phyloP scores from a whole-genome alignment of 2,797 vertebrate species.

The Hypotaenidia philippensis region DNA sequence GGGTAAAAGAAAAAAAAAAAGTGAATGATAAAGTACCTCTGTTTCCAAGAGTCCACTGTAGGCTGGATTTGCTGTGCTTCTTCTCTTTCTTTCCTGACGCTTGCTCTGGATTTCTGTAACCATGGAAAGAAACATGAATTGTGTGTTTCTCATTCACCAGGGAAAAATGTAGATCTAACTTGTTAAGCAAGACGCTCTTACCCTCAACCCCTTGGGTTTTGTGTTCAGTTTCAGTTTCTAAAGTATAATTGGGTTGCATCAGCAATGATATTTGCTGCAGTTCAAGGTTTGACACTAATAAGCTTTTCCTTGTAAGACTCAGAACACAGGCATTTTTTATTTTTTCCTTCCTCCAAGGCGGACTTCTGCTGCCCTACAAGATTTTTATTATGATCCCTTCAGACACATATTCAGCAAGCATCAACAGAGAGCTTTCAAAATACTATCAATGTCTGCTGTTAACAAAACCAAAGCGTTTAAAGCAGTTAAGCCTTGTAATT shows the following conservation, averaged over 20 bases:
- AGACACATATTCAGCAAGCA: background rate
- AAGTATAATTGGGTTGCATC: slow-evolving; percentile 36
- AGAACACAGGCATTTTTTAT: background rate
- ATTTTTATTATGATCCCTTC: slow-evolving; percentile 7
- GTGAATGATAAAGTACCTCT: slow-evolving; percentile 83
- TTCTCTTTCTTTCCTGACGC: slow-evolving; percentile 95
- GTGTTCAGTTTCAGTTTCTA: slow-evolving; percentile 36
- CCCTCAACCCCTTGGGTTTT: slow-evolving; percentile 12
- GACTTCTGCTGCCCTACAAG: background rate
- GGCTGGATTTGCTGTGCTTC: slow-evolving; percentile 96
- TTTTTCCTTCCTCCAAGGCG: background rate
- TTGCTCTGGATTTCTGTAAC: slow-evolving; percentile 94
- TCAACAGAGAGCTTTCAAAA: slow-evolving; percentile 2
- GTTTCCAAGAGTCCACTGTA: slow-evolving; percentile 96
- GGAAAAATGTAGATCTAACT: slow-evolving; percentile 22
- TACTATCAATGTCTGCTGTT: background rate
- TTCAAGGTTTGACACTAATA: slow-evolving; percentile 31
- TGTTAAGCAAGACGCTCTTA: slow-evolving; percentile 23
- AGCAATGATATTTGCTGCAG: slow-evolving; percentile 16
- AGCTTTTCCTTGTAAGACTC: slow-evolving; percentile 12
- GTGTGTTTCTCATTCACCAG: slow-evolving; percentile 15
- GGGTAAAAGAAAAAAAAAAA: background rate
- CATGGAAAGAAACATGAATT: slow-evolving; percentile 27
- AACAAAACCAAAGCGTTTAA: slow-evolving; percentile 13
- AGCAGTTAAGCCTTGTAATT: slow-evolving; percentile 4